phyloP scores from a whole-genome alignment of 2,797 vertebrate genomes.

The Labroides dimidiatus region DNA sequence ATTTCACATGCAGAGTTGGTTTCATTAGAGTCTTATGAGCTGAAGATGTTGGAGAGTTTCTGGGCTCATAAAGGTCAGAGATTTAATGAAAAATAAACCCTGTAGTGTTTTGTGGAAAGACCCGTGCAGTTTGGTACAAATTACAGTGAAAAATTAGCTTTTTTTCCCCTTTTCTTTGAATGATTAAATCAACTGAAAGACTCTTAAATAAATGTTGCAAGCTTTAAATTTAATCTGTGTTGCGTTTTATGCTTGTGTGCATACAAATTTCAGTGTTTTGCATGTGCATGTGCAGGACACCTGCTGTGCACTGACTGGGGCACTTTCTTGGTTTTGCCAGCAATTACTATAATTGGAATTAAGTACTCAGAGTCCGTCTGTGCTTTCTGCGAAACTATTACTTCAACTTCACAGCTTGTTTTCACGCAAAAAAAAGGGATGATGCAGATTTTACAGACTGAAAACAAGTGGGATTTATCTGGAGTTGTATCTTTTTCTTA shows the following conservation, averaged over 20 bases:
- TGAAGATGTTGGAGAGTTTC: constrained; percentile 3
- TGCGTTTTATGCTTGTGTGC: background rate
- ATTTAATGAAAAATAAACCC: background rate
- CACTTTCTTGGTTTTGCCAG: background rate
- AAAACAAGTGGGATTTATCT: background rate
- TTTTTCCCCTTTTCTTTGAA: background rate
- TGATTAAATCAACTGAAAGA: background rate
- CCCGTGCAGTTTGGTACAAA: background rate
- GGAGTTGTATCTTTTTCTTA: background rate
- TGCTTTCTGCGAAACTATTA: background rate
- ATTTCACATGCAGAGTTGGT: background rate
- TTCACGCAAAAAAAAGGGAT: background rate
- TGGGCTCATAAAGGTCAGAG: background rate
- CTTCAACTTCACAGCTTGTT: background rate
- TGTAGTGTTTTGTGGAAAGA: background rate
- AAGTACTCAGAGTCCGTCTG: background rate
- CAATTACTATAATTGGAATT: constrained; percentile 4
- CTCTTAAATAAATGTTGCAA: background rate
- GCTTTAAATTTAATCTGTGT: background rate
- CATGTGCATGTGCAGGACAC: constrained; percentile 6
- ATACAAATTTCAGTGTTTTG: background rate
- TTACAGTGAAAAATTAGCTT: background rate
- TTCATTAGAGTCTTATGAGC: background rate
- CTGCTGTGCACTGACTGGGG: background rate
- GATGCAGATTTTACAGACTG: background rate